Conservation (phyloP, 2,797 vertebrate species). For the Aeoliscus strigatus region DNA sequence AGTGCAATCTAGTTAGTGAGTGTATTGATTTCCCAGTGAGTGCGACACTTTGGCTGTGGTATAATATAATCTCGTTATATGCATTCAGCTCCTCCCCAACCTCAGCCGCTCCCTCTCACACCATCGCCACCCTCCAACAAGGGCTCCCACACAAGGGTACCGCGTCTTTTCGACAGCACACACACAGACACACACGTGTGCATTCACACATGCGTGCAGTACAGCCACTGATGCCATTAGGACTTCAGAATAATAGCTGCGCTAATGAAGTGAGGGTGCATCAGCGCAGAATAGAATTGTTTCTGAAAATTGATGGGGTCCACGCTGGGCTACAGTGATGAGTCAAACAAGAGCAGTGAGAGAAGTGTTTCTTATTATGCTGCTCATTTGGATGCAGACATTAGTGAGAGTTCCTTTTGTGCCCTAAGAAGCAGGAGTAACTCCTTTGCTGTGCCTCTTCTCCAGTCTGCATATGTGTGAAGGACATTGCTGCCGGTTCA, state of each 20-base stretch:
- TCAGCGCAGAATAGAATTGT: constrained; percentile 54
- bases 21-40: constrained; percentile 12
- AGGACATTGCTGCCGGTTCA: constrained; percentile 22
- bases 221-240: constrained; percentile 41
- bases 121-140: constrained; percentile 42
- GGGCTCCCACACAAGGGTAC: constrained; percentile 36
- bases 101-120: constrained; percentile 9
- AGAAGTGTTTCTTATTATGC: constrained; percentile 38
- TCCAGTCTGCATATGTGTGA: constrained; percentile 11
- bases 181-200: constrained; percentile 6
- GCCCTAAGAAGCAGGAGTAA: constrained; percentile 6
- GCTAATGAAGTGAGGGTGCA: constrained; percentile 60
- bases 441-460: background rate
- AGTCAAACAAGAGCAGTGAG: constrained; percentile 29
- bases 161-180: constrained; percentile 17
- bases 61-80: constrained; percentile 50
- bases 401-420: constrained; percentile 5
- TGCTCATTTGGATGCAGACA: constrained; percentile 30
- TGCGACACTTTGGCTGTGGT: constrained; percentile 11
- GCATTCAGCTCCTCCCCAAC: constrained; percentile 33
- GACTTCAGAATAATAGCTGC: constrained; percentile 44
- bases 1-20: constrained; percentile 25
- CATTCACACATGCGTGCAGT: constrained; percentile 16
- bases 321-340: constrained; percentile 23
- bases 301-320: constrained; percentile 47